Percentiles rank a stretch among this genome's conserved stretches.
These are phyloP conservation scores for Holothuria glaberrima DNA, from an alignment of 35 echinoderm and acorn worm species.

Conservation along the genomic window DNA sequence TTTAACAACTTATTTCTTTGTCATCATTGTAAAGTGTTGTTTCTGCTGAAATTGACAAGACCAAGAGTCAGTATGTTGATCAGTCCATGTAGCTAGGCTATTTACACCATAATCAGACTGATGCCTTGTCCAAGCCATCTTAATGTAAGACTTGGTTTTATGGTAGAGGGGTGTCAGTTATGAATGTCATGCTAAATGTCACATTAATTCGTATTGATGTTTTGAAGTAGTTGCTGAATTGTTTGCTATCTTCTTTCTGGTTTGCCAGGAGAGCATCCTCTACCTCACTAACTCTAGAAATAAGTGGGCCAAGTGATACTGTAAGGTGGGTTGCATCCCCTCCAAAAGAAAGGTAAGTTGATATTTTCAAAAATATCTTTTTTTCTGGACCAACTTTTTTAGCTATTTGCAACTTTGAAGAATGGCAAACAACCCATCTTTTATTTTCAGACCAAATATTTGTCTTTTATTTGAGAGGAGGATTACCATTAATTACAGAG, in stretches of 20 bases:
- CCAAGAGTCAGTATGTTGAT: too few species aligned
- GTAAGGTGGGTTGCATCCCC: constrained; percentile 82
- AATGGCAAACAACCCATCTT: not conserved
- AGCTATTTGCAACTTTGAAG: not conserved
- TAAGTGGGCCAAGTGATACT: constrained; percentile 74
- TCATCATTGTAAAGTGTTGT: too few species aligned
- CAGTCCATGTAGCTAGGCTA: too few species aligned
- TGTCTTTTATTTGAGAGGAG: not conserved
- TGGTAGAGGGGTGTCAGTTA: too few species aligned
- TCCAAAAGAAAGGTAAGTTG: constrained; percentile 82
- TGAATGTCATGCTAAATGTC: too few species aligned
- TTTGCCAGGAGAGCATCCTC: constrained; percentile 75
- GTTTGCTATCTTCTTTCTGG: constrained; percentile 22
- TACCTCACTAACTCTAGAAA: constrained; percentile 80
- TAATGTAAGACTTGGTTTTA: too few species aligned
- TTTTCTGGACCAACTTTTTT: too few species aligned
- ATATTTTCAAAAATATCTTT: not conserved
- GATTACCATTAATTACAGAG: not conserved
- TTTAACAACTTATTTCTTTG: too few species aligned
- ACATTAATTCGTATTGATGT: too few species aligned
- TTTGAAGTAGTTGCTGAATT: not conserved
- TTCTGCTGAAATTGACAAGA: too few species aligned
- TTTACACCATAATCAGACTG: too few species aligned
- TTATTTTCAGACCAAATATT: not conserved
- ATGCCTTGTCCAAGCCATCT: too few species aligned